Conservation (phyloP, 2,888 invertebrate genomes). For the Teinopalpus imperialis region DNA sequence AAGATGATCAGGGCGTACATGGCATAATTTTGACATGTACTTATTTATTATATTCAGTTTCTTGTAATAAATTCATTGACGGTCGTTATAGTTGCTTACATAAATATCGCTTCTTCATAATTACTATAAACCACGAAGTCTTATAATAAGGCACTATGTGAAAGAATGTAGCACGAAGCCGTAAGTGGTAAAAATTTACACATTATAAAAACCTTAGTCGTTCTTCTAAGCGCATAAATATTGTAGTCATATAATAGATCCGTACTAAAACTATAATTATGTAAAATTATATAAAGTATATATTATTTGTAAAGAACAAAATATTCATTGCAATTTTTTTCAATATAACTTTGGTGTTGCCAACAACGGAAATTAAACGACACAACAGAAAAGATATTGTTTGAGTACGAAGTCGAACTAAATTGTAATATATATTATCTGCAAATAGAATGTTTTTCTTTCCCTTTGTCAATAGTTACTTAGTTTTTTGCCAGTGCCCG, state of each 20-base stretch:
- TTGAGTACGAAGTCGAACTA: too few relatives aligned
- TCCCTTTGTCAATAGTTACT: too few relatives aligned
- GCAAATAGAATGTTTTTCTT: too few relatives aligned
- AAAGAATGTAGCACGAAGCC: slow-evolving; percentile 21
- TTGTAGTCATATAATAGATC: slow-evolving; percentile 8
- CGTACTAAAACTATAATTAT: slow-evolving; percentile 4
- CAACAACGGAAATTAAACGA: neutral
- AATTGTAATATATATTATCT: too few relatives aligned
- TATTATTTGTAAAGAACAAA: slow-evolving; percentile 22
- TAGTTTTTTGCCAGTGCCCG: too few relatives aligned
- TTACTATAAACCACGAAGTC: slow-evolving; percentile 21
- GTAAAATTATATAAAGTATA: slow-evolving; percentile 18
- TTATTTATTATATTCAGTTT: slow-evolving; percentile 27
- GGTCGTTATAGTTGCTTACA: slow-evolving; percentile 18
- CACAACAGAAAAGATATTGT: too few relatives aligned
- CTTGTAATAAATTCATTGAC: slow-evolving; percentile 16
- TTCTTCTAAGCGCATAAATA: slow-evolving; percentile 7
- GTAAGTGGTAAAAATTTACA: slow-evolving; percentile 11
- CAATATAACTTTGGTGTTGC: slow-evolving; percentile 13
- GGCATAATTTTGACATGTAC: slow-evolving; percentile 66
- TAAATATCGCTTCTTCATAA: slow-evolving; percentile 23
- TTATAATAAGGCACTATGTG: slow-evolving; percentile 24
- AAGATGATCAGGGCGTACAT: slow-evolving; percentile 76
- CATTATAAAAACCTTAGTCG: slow-evolving; percentile 4
- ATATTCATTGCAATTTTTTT: slow-evolving; percentile 26